Percentiles rank a stretch among this genome's conserved stretches.
Evolutionary conservation across 2,888 invertebrate species (phyloP).

Genomic region (Elaeidobius kamerunicus): DNA sequence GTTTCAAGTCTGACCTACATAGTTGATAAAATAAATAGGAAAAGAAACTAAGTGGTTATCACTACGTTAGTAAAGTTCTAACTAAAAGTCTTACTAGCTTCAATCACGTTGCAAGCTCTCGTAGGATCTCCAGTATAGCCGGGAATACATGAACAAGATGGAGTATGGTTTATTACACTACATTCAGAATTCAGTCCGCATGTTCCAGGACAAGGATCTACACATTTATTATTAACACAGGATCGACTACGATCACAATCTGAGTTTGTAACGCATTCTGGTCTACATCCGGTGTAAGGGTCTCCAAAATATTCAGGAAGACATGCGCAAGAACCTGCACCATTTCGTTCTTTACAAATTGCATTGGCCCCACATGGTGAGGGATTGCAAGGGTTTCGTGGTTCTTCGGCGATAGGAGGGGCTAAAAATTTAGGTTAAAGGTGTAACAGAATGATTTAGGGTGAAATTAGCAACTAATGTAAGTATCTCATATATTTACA

Average conservation of each 20-base stretch:
- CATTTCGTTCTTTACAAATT: slow-evolving; percentile 60
- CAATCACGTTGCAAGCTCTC: slow-evolving; percentile 47
- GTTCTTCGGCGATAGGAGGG: slow-evolving; percentile 50
- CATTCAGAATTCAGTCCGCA: slow-evolving; percentile 60
- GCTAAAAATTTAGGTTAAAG: slow-evolving; percentile 44
- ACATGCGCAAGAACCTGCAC: slow-evolving; percentile 64
- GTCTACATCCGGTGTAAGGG: slow-evolving; percentile 64
- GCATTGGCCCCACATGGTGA: slow-evolving; percentile 69
- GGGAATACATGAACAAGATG: slow-evolving; percentile 60
- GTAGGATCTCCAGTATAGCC: slow-evolving; percentile 63
- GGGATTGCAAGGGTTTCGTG: slow-evolving; percentile 57
- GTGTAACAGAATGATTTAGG: too few species aligned
- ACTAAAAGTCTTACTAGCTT: slow-evolving; percentile 45
- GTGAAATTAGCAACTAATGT: too few species aligned
- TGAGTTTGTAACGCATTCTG: slow-evolving; percentile 64
- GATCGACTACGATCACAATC: slow-evolving; percentile 63
- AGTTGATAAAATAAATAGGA: not conserved
- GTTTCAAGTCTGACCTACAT: not conserved
- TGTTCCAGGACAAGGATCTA: slow-evolving; percentile 57
- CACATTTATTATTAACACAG: slow-evolving; percentile 66
- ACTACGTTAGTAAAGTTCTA: slow-evolving; percentile 23
- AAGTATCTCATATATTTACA: slow-evolving; percentile 17
- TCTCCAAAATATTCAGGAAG: slow-evolving; percentile 62
- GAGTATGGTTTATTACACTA: slow-evolving; percentile 63
- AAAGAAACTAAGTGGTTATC: slow-evolving; percentile 15